These are phyloP conservation scores for Cephalopterus ornatus DNA, from an alignment of 2,113 vertebrate species.

Conservation along the genomic window DNA sequence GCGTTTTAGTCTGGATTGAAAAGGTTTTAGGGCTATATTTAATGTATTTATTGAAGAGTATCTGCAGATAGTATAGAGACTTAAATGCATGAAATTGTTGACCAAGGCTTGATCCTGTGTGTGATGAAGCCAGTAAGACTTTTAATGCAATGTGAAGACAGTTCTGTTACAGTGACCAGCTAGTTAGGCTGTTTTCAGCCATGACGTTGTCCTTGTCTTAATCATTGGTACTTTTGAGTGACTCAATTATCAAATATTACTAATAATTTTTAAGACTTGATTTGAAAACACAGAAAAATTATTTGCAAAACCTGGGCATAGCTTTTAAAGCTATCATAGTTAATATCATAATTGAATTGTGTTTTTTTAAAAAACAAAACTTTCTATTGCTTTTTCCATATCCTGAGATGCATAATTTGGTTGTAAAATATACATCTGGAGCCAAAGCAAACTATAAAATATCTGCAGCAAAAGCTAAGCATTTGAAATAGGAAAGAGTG, in stretches of 20 bases:
- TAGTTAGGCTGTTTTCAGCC: neutral
- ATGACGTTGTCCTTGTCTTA: neutral
- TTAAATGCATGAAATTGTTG: neutral
- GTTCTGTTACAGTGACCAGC: neutral
- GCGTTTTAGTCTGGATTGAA: neutral
- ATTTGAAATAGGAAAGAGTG: conserved; percentile 34
- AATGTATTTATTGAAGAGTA: neutral
- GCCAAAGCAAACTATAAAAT: conserved; percentile 62
- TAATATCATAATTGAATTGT: neutral
- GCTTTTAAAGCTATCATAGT: neutral
- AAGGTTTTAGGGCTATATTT: neutral
- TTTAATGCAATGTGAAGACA: neutral
- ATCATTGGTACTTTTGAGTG: neutral
- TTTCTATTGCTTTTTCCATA: conserved; percentile 22
- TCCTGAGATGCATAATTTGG: conserved; percentile 6
- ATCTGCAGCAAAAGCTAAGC: conserved; percentile 45
- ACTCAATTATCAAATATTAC: neutral
- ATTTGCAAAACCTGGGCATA: neutral
- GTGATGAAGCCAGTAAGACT: neutral
- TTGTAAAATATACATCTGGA: conserved; percentile 44
- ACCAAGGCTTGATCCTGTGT: neutral
- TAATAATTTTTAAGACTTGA: neutral
- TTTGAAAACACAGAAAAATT: neutral
- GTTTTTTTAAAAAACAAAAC: neutral
- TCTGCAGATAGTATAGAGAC: neutral